phyloP scores from a whole-genome alignment of 2,113 vertebrate species.

The Cercocebus atys region DNA sequence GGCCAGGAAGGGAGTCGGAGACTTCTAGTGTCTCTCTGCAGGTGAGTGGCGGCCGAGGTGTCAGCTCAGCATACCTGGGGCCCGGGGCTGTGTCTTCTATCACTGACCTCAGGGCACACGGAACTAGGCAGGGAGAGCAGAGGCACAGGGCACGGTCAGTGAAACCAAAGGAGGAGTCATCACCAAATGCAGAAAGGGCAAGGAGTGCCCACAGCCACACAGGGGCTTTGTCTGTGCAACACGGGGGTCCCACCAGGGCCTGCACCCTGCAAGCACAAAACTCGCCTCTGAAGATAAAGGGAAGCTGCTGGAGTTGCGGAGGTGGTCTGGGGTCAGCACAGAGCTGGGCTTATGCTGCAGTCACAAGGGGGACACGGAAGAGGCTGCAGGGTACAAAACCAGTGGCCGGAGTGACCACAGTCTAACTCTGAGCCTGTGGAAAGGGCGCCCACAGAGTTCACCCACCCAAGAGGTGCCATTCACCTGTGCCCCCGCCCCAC shows the following conservation, averaged over 20 bases:
- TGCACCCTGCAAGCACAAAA: neutral
- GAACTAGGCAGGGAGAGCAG: neutral
- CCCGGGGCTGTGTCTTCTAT: no score
- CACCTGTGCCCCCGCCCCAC: neutral
- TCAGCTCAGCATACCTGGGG: no score
- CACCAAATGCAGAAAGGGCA: neutral
- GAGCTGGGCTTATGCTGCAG: neutral
- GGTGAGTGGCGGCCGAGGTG: no score
- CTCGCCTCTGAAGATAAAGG: neutral
- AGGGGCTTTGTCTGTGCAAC: neutral
- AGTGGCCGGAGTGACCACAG: accelerated
- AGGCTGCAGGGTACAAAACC: neutral
- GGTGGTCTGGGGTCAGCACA: neutral
- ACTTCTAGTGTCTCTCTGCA: no score
- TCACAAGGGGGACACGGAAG: accelerated
- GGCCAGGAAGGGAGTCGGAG: no score
- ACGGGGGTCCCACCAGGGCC: no score
- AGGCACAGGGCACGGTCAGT: accelerated
- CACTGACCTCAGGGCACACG: no score
- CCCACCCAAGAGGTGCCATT: accelerated
- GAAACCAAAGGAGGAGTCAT: neutral
- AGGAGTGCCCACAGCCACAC: accelerated
- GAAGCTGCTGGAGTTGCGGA: accelerated
- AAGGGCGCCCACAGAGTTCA: accelerated
- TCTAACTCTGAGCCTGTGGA: neutral